phyloP scores from a whole-genome alignment of 2,113 vertebrate genomes.

The Bombycilla garrulus region DNA sequence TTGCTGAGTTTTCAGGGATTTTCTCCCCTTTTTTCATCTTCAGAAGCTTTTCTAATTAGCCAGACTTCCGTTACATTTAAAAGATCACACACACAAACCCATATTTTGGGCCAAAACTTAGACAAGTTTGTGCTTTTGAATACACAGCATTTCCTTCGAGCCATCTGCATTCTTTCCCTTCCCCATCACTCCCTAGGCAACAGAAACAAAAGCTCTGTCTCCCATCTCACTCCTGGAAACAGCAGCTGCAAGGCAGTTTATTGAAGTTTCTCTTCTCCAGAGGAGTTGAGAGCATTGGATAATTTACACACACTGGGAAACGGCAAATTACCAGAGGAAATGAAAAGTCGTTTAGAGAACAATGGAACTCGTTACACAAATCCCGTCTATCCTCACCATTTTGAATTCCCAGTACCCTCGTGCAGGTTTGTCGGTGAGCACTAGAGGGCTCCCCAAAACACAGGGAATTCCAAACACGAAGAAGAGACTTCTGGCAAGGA shows the following conservation, averaged over 20 bases:
- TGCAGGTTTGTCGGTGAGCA: background rate
- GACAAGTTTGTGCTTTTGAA: constrained; percentile 30
- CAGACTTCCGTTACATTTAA: constrained; percentile 52
- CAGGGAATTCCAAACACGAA: background rate
- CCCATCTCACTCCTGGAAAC: background rate
- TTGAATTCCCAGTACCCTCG: background rate
- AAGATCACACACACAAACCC: constrained; percentile 33
- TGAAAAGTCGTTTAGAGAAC: constrained; percentile 1
- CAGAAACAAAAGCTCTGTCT: constrained; percentile 65
- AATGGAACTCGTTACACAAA: background rate
- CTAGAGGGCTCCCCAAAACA: constrained; percentile 35
- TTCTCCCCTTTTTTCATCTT: background rate
- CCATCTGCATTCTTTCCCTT: constrained; percentile 47
- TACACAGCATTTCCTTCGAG: constrained; percentile 13
- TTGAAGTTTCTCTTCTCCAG: background rate
- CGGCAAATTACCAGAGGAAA: constrained; percentile 54
- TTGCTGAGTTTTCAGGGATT: background rate
- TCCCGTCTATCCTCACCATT: background rate
- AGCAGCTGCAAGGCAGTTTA: constrained; percentile 27
- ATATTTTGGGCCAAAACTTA: constrained; percentile 42
- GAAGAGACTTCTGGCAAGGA: background rate
- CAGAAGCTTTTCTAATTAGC: constrained; percentile 42
- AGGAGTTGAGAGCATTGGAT: background rate
- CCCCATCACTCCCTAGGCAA: constrained; percentile 55
- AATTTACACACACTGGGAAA: constrained; percentile 52